These are phyloP conservation scores for Magallana gigas DNA, from an alignment of 1,140 invertebrate genomes.

Conservation along the genomic window DNA sequence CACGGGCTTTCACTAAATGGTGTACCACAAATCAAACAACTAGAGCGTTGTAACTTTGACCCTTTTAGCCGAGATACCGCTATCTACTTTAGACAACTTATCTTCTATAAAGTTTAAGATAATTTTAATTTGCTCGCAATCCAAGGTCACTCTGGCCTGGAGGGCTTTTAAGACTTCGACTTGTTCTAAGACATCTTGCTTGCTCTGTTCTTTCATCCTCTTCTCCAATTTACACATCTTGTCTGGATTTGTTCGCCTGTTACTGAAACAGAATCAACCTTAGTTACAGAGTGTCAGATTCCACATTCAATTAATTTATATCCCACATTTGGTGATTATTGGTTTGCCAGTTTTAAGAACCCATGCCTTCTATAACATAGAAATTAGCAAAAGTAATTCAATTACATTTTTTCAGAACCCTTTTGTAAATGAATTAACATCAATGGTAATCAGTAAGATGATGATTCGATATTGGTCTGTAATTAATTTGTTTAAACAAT, in stretches of 20 bases:
- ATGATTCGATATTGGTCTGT: too few relatives aligned
- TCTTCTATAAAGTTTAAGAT: background rate
- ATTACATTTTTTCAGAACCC: background rate
- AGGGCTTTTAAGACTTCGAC: conserved; percentile 11
- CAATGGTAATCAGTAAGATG: background rate
- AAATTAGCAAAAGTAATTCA: too few relatives aligned
- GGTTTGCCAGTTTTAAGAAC: background rate
- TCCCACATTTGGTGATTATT: background rate
- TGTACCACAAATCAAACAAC: background rate
- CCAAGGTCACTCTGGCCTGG: background rate
- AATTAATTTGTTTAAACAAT: too few relatives aligned
- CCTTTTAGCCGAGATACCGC: conserved; percentile 8
- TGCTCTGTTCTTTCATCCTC: background rate
- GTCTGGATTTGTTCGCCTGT: background rate
- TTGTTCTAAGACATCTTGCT: background rate
- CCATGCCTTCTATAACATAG: background rate
- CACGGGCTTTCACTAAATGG: too few relatives aligned
- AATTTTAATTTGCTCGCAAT: background rate
- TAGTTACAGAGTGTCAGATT: conserved; percentile 10
- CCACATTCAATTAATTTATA: background rate
- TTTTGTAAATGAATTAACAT: conserved; percentile 11
- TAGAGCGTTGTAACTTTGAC: background rate
- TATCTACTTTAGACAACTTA: background rate
- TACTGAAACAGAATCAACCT: background rate
- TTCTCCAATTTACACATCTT: background rate